Percentiles rank a stretch among this genome's conserved stretches.
Conservation (phyloP, 1,140 invertebrate genomes). For the Euglossa dilemma region DNA sequence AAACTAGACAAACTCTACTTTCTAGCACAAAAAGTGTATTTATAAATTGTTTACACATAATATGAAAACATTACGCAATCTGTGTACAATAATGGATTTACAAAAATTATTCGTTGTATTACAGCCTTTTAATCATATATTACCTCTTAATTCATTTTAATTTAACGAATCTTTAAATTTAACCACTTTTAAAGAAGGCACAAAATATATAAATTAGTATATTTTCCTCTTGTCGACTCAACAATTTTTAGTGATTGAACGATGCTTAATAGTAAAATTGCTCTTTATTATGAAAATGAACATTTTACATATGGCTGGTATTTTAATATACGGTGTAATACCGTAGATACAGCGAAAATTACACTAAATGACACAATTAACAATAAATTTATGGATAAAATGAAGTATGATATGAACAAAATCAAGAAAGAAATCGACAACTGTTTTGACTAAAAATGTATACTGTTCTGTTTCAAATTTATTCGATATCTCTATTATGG, state of each 20-base stretch:
- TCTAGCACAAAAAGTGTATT: constrained; percentile 31
- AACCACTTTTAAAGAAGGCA: constrained; percentile 27
- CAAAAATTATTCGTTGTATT: constrained; percentile 47
- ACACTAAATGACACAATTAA: constrained; percentile 65
- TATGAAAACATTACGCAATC: constrained; percentile 18
- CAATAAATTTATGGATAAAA: constrained; percentile 59
- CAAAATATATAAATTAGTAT: constrained; percentile 30
- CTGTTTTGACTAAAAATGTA: constrained; percentile 13
- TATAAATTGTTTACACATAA: constrained; percentile 14
- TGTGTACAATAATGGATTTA: constrained; percentile 40
- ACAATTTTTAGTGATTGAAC: constrained; percentile 23
- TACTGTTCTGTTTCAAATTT: constrained; percentile 4
- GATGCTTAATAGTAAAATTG: constrained; percentile 74
- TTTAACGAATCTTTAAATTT: constrained; percentile 1
- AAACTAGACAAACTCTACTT: neutral
- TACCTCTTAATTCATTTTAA: neutral
- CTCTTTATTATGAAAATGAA: constrained; percentile 80
- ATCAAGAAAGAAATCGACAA: constrained; percentile 21
- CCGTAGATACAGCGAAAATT: constrained; percentile 66
- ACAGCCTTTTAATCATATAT: constrained; percentile 28
- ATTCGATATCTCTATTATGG: constrained; percentile 10
- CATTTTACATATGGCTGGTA: constrained; percentile 78
- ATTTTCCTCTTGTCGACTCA: neutral
- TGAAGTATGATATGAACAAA: constrained; percentile 48
- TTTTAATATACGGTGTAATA: constrained; percentile 57